Base-by-base conservation (phyloP, 2,797 vertebrate species). In the Philypnodon macrostomus region DNA sequence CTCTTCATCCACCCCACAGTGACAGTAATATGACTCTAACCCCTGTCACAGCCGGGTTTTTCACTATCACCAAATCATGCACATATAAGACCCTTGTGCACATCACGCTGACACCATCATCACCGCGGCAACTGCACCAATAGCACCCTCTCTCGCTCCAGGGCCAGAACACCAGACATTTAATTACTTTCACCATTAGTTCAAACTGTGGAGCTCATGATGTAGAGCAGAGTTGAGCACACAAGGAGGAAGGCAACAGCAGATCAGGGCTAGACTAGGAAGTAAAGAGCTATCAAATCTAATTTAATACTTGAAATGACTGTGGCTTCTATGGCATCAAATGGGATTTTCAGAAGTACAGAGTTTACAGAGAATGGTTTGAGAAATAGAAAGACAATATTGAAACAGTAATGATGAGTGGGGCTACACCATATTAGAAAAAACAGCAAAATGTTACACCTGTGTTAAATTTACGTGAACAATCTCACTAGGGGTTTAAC, bases 141-240 rank as follows among this genome's bases (percentile, higher is more conserved):
- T 55, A 63, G 47, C 26, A 56, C 35, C 58, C 55, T 53, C 38
- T 64, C 53, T 65, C 35, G 62, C 74, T 63, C 4, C 30, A 2
- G 15, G 53, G 65, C 55, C 26, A 51, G 23, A 73, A 53, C 48
- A 57, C 24, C 41, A 38, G 3, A 58, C 53, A 71, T 75, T 71
- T 80, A 82, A 86, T 86, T 75, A 81, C 70, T 63, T 72, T 72
- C 50, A 4, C 58, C 47, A 66, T 79, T 67, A 78, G 69, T 70
- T 63, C 59, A 67, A 73, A 67, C 59, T 42, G 69, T 53, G 13
- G 73, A 60, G 47, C 2, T 66, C 24, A 63, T 66, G 65, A 63
- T 61, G 45, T 29, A 27, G 45, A 63, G 53, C 63, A 61, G 59
- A 64, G 59, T 63, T 47, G 57, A 4, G 29, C 53, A 38, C 47